Conservation (phyloP, 37 sponge, comb jelly and placozoan genomes). For the Crambe crambe region DNA sequence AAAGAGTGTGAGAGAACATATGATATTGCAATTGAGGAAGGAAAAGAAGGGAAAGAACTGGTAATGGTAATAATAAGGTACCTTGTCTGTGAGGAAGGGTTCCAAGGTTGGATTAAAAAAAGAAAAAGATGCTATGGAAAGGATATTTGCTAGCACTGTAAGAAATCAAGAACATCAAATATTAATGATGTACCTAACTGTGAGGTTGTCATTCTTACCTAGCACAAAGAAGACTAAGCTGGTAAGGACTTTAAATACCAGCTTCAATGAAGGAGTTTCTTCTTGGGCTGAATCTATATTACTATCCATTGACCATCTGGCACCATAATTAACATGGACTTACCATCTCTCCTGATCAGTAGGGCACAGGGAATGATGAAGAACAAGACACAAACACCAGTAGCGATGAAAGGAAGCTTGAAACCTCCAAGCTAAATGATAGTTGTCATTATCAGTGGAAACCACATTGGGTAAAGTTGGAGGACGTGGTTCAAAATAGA, state of each 20-base stretch:
- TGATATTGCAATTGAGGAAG: too few relatives aligned
- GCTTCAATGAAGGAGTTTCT: not conserved
- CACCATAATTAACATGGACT: not conserved
- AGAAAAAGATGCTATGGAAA: slow-evolving; percentile 26
- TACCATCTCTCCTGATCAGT: slow-evolving; percentile 5
- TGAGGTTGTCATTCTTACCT: slow-evolving; percentile 11
- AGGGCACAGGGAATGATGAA: slow-evolving; percentile 3
- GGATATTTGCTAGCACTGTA: slow-evolving; percentile 32
- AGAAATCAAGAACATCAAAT: not conserved
- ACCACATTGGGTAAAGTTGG: too few relatives aligned
- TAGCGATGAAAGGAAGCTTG: slow-evolving; percentile 32
- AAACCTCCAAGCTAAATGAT: slow-evolving; percentile 47
- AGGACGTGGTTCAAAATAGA: too few relatives aligned
- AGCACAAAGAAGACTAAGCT: slow-evolving; percentile 26
- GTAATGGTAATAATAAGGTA: too few relatives aligned
- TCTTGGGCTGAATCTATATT: not conserved
- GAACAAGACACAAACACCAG: slow-evolving; percentile 17
- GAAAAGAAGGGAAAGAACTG: not conserved
- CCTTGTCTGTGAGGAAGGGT: slow-evolving; percentile 42
- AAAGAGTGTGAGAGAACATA: not conserved
- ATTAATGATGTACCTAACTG: too few relatives aligned
- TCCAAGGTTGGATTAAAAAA: slow-evolving; percentile 48
- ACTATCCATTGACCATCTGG: not conserved
- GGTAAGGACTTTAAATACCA: slow-evolving; percentile 12
- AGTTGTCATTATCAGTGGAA: not conserved